Percentiles rank a stretch among this genome's conserved stretches.
phyloP scores from a whole-genome alignment of 2,113 vertebrate genomes.

The Murina feae region DNA sequence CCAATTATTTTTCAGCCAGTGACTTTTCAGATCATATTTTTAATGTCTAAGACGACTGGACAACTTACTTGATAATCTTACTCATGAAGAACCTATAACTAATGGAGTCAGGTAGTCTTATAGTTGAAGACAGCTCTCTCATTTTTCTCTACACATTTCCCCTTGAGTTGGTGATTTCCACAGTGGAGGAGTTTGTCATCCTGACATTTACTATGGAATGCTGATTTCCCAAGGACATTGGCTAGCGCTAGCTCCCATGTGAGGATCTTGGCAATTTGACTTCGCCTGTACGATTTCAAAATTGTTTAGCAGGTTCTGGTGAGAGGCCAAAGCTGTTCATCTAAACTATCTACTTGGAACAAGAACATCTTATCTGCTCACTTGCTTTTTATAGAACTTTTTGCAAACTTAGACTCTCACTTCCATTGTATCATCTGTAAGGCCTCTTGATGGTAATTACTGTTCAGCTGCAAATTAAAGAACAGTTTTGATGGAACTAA shows the following conservation, averaged over 20 bases:
- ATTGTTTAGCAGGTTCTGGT: background rate
- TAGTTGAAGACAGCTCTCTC: background rate
- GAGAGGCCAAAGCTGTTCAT: constrained; percentile 18
- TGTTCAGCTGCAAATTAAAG: constrained; percentile 59
- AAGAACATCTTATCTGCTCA: constrained; percentile 10
- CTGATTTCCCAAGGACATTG: background rate
- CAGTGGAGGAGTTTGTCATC: background rate
- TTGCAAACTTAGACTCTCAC: background rate
- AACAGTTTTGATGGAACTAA: constrained; percentile 30
- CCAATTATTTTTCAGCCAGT: background rate
- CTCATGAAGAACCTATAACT: background rate
- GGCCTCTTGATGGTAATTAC: constrained; percentile 67
- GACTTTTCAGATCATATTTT: background rate
- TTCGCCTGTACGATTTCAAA: background rate
- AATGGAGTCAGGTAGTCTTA: background rate
- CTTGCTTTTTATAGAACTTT: constrained; percentile 37
- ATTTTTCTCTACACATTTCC: background rate
- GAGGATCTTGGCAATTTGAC: background rate
- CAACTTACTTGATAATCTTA: background rate
- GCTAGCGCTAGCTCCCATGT: background rate
- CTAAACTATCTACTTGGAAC: background rate
- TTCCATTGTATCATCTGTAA: constrained; percentile 39
- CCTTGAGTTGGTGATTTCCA: background rate
- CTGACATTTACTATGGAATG: background rate
- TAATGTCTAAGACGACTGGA: background rate